Conservation (phyloP, 2,888 invertebrate species). For the Congeria kusceri region DNA sequence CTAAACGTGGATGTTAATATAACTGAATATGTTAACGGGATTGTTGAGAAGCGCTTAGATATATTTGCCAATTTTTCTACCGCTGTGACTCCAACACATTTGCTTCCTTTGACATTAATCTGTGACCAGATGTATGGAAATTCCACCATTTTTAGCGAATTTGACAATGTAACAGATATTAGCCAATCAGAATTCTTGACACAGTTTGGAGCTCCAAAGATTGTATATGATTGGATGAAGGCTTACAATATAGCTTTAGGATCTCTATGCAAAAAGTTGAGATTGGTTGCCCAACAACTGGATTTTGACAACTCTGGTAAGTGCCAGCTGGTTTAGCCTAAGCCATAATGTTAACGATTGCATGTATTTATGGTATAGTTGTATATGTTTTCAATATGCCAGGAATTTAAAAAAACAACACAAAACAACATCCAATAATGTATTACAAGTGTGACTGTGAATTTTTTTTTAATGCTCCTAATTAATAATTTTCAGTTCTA, state of each 20-base stretch:
- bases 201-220: constrained; percentile 22
- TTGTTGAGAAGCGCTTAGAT: constrained; percentile 25
- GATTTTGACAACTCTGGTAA: background rate
- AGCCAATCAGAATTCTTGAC: constrained; percentile 30
- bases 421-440: too few relatives aligned
- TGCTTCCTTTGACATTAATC: constrained; percentile 30
- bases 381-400: too few relatives aligned
- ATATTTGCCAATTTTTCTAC: constrained; percentile 31
- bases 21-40: constrained; percentile 23
- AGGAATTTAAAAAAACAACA: too few relatives aligned
- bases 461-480: too few relatives aligned
- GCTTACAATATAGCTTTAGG: constrained; percentile 13
- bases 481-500: too few relatives aligned
- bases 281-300: background rate
- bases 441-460: too few relatives aligned
- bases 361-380: too few relatives aligned
- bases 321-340: too few relatives aligned
- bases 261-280: constrained; percentile 13
- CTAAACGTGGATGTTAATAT: constrained; percentile 6
- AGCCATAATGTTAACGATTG: too few relatives aligned
- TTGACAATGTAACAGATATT: constrained; percentile 20
- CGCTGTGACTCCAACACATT: constrained; percentile 12
- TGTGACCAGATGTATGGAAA: constrained; percentile 49
- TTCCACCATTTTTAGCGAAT: constrained; percentile 27
- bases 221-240: constrained; percentile 42